These are phyloP conservation scores for Halichondria panicea DNA, from an alignment of 37 sponge, comb jelly and placozoan species.

Conservation along the genomic window DNA sequence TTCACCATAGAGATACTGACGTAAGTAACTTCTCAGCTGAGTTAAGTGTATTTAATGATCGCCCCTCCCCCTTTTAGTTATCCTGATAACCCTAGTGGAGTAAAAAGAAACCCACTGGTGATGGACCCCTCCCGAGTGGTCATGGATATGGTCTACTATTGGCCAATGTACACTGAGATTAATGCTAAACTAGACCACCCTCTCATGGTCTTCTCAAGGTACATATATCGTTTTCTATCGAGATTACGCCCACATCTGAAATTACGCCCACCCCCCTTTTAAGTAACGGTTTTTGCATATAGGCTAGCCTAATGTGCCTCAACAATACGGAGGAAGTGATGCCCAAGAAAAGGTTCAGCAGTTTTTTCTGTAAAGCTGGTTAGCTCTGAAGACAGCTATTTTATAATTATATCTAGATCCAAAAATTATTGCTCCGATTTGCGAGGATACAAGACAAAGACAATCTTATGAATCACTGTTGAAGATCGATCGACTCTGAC, in stretches of 20 bases:
- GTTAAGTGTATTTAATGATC: not conserved
- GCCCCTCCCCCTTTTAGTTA: slow-evolving; percentile 3
- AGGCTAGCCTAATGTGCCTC: not conserved
- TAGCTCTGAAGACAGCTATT: too few species aligned
- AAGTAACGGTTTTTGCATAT: not conserved
- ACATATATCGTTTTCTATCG: not conserved
- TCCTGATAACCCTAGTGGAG: slow-evolving; percentile 19
- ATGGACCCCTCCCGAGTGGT: slow-evolving; percentile 1
- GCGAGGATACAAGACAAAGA: too few species aligned
- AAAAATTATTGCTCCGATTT: too few species aligned
- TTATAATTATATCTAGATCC: too few species aligned
- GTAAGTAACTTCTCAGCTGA: not conserved
- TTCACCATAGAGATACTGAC: slow-evolving; percentile 34
- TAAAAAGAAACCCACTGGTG: slow-evolving; percentile 6
- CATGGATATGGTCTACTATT: slow-evolving; percentile 29
- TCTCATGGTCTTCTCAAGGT: slow-evolving; percentile 25
- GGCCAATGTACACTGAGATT: slow-evolving; percentile 27
- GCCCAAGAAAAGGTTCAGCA: too few species aligned
- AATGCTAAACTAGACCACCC: not conserved
- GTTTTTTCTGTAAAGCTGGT: too few species aligned
- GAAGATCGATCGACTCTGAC: too few species aligned
- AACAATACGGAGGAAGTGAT: too few species aligned
- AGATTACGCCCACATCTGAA: too few species aligned
- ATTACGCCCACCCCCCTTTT: too few species aligned
- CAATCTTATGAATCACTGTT: too few species aligned